phyloP scores from a whole-genome alignment of 2,797 vertebrate genomes.

The Sebastolobus alascanus region DNA sequence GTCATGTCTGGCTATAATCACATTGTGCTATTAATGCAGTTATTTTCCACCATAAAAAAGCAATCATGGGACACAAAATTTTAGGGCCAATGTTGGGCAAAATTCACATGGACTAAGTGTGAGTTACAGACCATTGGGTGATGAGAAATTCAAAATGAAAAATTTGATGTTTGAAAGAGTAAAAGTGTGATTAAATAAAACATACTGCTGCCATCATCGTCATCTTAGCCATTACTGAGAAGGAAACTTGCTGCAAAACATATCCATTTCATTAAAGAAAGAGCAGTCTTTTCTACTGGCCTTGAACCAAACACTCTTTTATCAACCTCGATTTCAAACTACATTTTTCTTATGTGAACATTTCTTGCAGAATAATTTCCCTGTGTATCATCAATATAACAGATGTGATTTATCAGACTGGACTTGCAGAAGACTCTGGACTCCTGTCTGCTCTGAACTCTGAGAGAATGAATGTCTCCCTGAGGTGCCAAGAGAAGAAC shows the following conservation, averaged over 20 bases:
- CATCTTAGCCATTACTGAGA: background rate
- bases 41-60: background rate
- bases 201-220: background rate
- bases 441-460: conserved; percentile 13
- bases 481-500: conserved; percentile 52
- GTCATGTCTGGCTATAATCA: background rate
- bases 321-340: background rate
- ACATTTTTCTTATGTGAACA: background rate
- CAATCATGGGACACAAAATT: background rate
- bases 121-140: background rate
- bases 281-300: background rate
- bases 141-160: background rate
- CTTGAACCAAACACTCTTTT: conserved; percentile 2
- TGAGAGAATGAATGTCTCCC: conserved; percentile 47
- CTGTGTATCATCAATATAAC: background rate
- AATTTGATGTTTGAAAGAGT: background rate
- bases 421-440: conserved; percentile 10
- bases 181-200: background rate
- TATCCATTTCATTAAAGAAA: background rate
- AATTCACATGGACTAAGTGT: background rate
- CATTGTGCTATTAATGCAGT: background rate
- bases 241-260: background rate
- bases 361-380: background rate
- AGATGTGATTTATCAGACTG: conserved; percentile 8
- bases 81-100: background rate